Base-by-base conservation (phyloP, 2,797 vertebrate genomes). In the Salarias fasciatus region DNA sequence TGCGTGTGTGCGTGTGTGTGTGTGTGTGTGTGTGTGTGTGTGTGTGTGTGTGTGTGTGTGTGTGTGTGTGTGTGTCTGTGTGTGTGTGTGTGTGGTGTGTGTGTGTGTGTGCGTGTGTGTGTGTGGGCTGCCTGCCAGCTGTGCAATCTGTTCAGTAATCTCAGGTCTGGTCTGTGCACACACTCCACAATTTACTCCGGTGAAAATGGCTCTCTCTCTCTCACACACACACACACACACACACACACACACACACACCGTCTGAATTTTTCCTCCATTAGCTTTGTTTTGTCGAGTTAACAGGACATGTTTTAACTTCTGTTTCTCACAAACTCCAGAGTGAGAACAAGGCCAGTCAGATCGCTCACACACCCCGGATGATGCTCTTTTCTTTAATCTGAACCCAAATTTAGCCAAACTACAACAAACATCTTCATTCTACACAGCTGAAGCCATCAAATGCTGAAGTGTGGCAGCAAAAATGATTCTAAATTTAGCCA, bases 141-240 rank as follows among this genome's bases (percentile, higher is more conserved):
- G 86, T 89, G 86, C 89, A 91, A 89, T 89, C 89, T 91, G 89
- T 85, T 89, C 88, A 85, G 83, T 89, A 87, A 91, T 91, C 88
- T 91, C 83, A 85, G 84, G 86, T 86, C 89, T 89, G 86, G 80
- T 84, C 77, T 86, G 86, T 70, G 78, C 82, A 88, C 81, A 90
- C 77, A 85, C 78, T 84, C 68, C 62, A 81, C 87, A 88, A 89
- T 86, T 86, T 90, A 87, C 79, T 86, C 64, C 18, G 44, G 62
- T 79, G 69, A 76, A 86, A 86, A 74, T 77, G 55, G 63, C 75
- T 75, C 53, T 37, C 44, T 45, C 37, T 60, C 28, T 42, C 5
- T 54, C 42, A 44, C 63, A 38, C 35, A 44, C 14, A 28, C 44
- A 53, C 46, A 30, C 3, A 35, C 4, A 10, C 35, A 60, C 31